These are phyloP conservation scores for Centropus bengalensis DNA, from an alignment of 2,113 vertebrate species.

Conservation along the genomic window DNA sequence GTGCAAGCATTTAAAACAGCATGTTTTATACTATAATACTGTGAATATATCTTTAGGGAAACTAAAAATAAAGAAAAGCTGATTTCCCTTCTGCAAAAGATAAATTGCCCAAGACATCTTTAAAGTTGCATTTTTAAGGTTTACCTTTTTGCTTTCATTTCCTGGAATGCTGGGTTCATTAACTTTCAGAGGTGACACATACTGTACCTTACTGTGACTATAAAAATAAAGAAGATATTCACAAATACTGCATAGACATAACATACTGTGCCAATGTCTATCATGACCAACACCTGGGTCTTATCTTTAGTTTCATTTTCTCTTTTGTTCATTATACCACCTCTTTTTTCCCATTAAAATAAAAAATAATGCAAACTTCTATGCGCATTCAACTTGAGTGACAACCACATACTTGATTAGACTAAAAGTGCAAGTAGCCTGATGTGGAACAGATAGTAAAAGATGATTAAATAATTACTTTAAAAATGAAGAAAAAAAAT, in stretches of 20 bases:
- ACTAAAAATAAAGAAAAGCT: neutral
- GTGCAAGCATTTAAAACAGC: neutral
- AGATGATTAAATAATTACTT: neutral
- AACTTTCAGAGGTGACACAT: slow-evolving; percentile 38
- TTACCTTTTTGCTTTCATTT: slow-evolving; percentile 22
- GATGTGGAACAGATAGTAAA: neutral
- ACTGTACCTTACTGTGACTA: neutral
- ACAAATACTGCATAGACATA: neutral
- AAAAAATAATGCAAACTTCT: neutral
- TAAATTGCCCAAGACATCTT: neutral
- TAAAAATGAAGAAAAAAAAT: neutral
- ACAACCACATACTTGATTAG: neutral
- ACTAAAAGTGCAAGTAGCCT: neutral
- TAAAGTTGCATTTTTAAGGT: neutral
- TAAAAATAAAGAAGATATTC: slow-evolving; percentile 44
- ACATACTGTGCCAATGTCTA: neutral
- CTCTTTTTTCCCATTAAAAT: neutral
- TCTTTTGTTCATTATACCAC: neutral
- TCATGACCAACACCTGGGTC: neutral
- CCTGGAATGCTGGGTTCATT: slow-evolving; percentile 37
- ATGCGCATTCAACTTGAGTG: neutral
- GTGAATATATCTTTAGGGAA: neutral
- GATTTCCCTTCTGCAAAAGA: neutral
- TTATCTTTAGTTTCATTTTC: neutral
- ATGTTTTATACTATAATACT: neutral